Evolutionary conservation across 1,140 invertebrate species (phyloP).

Genomic region (Drusus annulatus): DNA sequence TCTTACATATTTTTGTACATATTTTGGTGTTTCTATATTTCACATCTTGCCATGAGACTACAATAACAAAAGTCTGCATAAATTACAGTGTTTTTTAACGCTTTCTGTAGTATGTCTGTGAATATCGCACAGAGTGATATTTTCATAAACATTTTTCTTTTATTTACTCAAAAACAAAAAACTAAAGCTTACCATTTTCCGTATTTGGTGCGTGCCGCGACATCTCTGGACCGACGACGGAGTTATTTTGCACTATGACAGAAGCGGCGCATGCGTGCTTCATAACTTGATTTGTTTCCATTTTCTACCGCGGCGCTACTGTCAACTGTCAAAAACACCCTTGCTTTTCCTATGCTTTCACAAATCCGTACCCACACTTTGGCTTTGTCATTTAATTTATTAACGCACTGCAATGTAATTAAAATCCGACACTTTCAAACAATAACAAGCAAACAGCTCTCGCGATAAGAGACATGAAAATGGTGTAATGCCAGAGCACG

Average conservation of each 20-base stretch:
- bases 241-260: constrained; percentile 42
- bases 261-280: constrained; percentile 23
- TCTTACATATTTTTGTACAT: no score
- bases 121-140: no score
- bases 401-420: no score
- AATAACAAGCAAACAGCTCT: not conserved
- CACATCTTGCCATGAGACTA: no score
- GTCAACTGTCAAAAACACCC: constrained; percentile 16
- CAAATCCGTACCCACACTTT: no score
- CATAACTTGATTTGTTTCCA: constrained; percentile 6
- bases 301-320: constrained; percentile 14
- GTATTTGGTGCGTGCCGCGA: not conserved
- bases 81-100: no score
- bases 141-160: no score
- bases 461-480: not conserved
- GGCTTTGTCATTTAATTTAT: no score
- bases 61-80: no score
- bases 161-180: no score
- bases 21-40: no score
- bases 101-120: no score
- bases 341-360: not conserved
- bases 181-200: not conserved
- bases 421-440: not conserved
- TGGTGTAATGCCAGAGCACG: not conserved
- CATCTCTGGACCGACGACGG: constrained; percentile 18